phyloP scores from a whole-genome alignment of 2,113 vertebrate genomes.

The Oxyruncus cristatus region DNA sequence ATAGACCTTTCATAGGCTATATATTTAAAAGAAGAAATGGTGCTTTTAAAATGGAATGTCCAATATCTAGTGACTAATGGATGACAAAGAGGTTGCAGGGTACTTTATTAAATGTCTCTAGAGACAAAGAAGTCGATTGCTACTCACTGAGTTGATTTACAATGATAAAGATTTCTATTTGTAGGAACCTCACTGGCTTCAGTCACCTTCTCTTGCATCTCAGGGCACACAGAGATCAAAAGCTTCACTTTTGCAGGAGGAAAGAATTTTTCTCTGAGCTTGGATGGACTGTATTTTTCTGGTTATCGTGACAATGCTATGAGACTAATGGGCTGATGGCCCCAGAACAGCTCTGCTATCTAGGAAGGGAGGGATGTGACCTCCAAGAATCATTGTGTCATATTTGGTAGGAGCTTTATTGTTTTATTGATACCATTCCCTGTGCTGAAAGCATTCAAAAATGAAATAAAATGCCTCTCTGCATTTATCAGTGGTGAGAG shows the following conservation, averaged over 20 bases:
- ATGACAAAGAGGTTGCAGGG: constrained; percentile 30
- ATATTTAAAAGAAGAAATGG: constrained; percentile 36
- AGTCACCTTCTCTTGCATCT: background rate
- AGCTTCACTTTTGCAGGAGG: constrained; percentile 8
- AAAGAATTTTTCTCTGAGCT: constrained; percentile 1
- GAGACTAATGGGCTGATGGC: constrained; percentile 7
- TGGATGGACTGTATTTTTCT: background rate
- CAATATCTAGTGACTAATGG: constrained; percentile 55
- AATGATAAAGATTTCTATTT: constrained; percentile 48
- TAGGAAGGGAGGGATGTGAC: background rate
- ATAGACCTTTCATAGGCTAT: constrained; percentile 21
- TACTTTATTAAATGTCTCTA: constrained; percentile 52
- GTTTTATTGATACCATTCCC: constrained; percentile 31
- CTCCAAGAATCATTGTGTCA: constrained; percentile 31
- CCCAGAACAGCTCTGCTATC: background rate
- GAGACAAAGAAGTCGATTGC: constrained; percentile 50
- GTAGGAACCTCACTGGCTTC: background rate
- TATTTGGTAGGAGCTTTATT: constrained; percentile 16
- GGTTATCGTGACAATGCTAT: constrained; percentile 22
- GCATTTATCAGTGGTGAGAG: background rate
- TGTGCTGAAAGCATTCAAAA: background rate
- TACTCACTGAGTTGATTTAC: constrained; percentile 52
- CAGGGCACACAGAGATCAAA: background rate
- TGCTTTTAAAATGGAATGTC: constrained; percentile 55
- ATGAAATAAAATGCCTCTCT: background rate